Evolutionary conservation across 2,888 invertebrate genomes (phyloP), one percentile per base, ranked within the genome.

Genomic region (Criorhina ranunculi): DNA sequence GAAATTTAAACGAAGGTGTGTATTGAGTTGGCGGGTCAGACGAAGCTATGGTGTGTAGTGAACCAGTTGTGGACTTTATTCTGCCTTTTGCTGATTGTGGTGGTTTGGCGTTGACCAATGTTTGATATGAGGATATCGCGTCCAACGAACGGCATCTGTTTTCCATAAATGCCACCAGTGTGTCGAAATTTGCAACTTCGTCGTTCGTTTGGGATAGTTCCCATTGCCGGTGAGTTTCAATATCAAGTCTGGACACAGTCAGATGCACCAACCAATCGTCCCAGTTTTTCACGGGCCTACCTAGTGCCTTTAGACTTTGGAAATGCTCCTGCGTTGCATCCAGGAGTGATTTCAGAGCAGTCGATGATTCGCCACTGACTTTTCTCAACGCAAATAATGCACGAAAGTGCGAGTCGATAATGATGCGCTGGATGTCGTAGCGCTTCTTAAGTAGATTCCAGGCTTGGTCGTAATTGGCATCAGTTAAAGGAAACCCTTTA

Each of bases 211-310:
- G 57, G 12, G 70, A 72, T 17, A 78, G 35, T 49, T 77, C 77
- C 76, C 70, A 77, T 29, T 82, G 81, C 4, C 70, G 57, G 12
- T 44, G 69, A 2, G 70, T 70, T 19, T 77, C 77, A 33, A 40
- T 29, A 42, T 60, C 40, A 11, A 60, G 12, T 8, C 42, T 40
- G 2, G 5, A 31, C 1, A 12, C 81, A 8, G 70, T 62, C 19
- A 76, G 11, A 35, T 70, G 75, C 5, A 81, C 33, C 6, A 80
- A 40, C 80, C 75, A 67, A 24, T 75, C 75, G 35, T 80, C 75
- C 73, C 75, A 80, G 49, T 75, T 72, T 3, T n/a, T 5, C 4
- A 79, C 72, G 11, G 57, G 67, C 5, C 80, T 62, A 5, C 57
- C 66, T 3, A 60, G 59, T 11, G 69, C 46, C 15, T 46, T 75